Percentiles rank a stretch among this genome's conserved stretches.
These are phyloP conservation scores for Phyllotis vaccarum DNA, from an alignment of 2,797 vertebrate genomes.

Conservation along the genomic window DNA sequence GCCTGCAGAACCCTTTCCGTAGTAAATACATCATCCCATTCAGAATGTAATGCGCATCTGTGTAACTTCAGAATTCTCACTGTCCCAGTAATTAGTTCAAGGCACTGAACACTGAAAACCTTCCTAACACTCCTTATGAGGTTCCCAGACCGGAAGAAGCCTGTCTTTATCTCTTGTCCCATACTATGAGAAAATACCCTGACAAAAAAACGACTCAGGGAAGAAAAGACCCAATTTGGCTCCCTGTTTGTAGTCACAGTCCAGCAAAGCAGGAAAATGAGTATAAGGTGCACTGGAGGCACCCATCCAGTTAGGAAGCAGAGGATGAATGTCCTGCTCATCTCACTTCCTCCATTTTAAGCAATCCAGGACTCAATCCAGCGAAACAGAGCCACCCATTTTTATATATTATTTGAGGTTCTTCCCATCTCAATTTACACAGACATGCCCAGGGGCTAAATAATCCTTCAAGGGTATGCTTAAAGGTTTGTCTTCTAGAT, in stretches of 20 bases:
- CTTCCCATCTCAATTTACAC: not conserved
- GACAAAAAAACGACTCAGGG: not conserved
- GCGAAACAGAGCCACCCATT: not conserved
- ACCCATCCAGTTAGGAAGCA: not conserved
- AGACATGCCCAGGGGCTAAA: not conserved
- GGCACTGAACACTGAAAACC: not conserved
- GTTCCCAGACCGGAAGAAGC: not conserved
- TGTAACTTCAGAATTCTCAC: conserved; percentile 16
- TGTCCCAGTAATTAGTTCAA: not conserved
- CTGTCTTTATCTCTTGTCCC: not conserved
- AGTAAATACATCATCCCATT: not conserved
- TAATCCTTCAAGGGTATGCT: not conserved
- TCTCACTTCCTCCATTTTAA: not conserved
- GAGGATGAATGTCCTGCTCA: not conserved
- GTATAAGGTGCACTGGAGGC: no score
- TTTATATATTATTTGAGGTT: not conserved
- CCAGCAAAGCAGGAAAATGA: not conserved
- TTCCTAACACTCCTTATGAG: not conserved
- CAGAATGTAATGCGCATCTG: not conserved
- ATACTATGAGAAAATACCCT: not conserved
- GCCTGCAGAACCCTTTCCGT: not conserved
- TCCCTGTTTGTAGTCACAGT: not conserved
- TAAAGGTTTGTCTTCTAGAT: not conserved
- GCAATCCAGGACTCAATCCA: not conserved
- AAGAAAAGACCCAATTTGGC: not conserved